phyloP scores from a whole-genome alignment of 2,113 vertebrate genomes.

The Physeter macrocephalus region DNA sequence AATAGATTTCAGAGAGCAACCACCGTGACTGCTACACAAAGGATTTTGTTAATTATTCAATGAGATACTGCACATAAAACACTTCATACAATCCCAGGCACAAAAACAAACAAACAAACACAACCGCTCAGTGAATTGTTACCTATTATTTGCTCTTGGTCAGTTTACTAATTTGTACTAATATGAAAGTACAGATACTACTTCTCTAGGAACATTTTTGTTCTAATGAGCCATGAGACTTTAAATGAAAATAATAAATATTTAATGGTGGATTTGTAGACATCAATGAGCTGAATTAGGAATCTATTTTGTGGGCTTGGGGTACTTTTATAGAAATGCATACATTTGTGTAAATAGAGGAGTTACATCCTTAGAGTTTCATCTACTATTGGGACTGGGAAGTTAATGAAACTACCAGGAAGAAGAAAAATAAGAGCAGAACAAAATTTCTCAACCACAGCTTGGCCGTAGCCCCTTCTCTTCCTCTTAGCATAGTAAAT shows the following conservation, averaged over 20 bases:
- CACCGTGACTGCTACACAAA: rapidly evolving
- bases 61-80: background rate
- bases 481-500: background rate
- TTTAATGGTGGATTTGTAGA: background rate
- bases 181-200: background rate
- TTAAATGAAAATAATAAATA: background rate
- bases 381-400: background rate
- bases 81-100: background rate
- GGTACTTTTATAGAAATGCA: background rate
- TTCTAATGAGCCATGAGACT: background rate
- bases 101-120: background rate
- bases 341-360: background rate
- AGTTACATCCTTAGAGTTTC: background rate
- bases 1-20: background rate
- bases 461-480: background rate
- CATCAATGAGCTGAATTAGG: background rate
- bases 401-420: background rate
- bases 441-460: background rate
- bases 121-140: background rate
- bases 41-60: background rate
- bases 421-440: background rate
- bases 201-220: background rate
- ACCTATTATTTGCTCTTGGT: background rate
- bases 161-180: background rate
- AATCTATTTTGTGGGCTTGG: background rate